Base-by-base conservation (phyloP, 30 jellyfish, hydroid and myxozoan species). In the Turritopsis rubra region DNA sequence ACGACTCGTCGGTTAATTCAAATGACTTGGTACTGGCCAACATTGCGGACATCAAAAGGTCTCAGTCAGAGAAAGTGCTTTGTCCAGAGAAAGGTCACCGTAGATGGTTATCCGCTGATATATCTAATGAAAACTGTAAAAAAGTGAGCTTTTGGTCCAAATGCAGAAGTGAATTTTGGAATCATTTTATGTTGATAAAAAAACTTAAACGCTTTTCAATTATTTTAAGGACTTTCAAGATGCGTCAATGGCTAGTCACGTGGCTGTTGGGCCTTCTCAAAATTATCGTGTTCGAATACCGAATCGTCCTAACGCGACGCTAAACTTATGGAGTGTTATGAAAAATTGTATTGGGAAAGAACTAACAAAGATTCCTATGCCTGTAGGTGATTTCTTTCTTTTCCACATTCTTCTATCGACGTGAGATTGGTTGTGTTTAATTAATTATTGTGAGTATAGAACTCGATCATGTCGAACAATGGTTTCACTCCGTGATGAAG, bases 331-430 rank as follows among this genome's bases (percentile, higher is more conserved):
- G 99, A 90, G 97, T 81, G 90, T 95, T 27, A 90, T 95, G 99
- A 95, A 90, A 84, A 95, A 90, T 75, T 90, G 97, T 82, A 95
- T 95, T 70, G 99, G 97, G 26, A 95, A 95, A 79, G 99, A 95
- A 75, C 92, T 95, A 9, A 87, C 98, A 29, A 95, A 90, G 81
- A 95, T 95, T 18, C 97, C 99, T 1, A 90, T 95, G 97, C 99
- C 99, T 80, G 99, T 94, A 83, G 22, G 96, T 65, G 0, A 7
- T 26, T 8, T 23, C 18, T 26, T 29, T 75, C 22, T 21, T 75
- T 75, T 18, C 22, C 17, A 68, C 28, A 7, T 22, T 68, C 30
- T 68, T 60, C 21, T 18, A 23, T 60, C 21, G 73, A 60, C 21
- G 73, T n/a, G n/a, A n/a, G n/a, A n/a, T n/a, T n/a, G n/a, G n/a